Evolutionary conservation across 2,888 invertebrate species (phyloP).

Genomic region (Rhingia rostrata): DNA sequence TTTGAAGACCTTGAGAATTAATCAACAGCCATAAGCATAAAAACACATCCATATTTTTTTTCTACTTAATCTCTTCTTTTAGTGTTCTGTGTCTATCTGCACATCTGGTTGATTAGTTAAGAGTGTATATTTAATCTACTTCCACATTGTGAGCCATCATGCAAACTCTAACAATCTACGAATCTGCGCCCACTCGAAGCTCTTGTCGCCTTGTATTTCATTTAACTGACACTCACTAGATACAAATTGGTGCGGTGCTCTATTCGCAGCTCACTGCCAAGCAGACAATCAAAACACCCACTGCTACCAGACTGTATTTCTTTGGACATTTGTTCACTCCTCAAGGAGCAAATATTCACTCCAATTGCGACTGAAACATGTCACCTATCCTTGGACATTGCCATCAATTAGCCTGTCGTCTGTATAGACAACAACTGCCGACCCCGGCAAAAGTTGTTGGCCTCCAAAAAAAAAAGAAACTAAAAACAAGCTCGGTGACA

Average conservation of each 20-base stretch:
- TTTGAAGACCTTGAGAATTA: too few species aligned
- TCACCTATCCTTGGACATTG: conserved; percentile 59
- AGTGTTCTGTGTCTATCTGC: too few species aligned
- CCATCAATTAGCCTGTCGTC: conserved; percentile 66
- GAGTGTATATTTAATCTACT: too few species aligned
- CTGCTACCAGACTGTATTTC: conserved; percentile 6
- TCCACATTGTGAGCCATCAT: conserved; percentile 13
- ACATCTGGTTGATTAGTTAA: too few species aligned
- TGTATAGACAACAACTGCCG: conserved; percentile 18
- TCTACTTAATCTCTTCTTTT: too few species aligned
- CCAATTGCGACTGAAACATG: conserved; percentile 59
- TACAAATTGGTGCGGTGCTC: conserved; percentile 39
- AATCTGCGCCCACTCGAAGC: conserved; percentile 46
- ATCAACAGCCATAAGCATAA: too few species aligned
- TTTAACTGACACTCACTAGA: conserved; percentile 50
- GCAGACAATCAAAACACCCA: conserved; percentile 59
- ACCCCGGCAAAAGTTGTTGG: conserved; percentile 45
- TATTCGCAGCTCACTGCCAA: conserved; percentile 28
- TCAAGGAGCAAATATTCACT: conserved; percentile 62
- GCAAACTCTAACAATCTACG: conserved; percentile 20
- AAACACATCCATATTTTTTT: too few species aligned
- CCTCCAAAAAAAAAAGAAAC: conserved; percentile 41
- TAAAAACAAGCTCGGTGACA: conserved; percentile 35
- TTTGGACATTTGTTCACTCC: conserved; percentile 60
- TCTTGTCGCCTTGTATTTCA: conserved; percentile 44